Base-by-base conservation (phyloP, 1,140 invertebrate species). In the Xylocopa sonorina region DNA sequence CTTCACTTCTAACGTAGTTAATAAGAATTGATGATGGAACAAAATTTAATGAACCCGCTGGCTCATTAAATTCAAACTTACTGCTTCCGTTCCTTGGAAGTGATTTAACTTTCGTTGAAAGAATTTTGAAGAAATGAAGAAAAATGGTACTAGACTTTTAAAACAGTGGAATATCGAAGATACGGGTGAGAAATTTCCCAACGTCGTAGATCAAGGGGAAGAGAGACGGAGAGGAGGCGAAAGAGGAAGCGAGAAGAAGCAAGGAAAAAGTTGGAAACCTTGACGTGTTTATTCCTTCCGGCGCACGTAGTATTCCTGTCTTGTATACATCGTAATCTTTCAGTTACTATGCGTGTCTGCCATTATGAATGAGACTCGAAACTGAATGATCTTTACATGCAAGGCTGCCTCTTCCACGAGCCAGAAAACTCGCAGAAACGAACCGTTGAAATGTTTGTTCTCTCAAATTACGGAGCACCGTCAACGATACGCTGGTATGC, bases 211-310 rank as follows among this genome's bases (percentile, higher is more conserved):
- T n/a, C n/a, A n/a, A n/a, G n/a, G n/a, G n/a, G n/a, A n/a, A n/a
- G n/a, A n/a, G 3, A 24, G 9, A 6, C 24, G 2, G 12, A 32
- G 2, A 0, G 0, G 24, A 12, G 14, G 0, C 18, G 16, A n/a
- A 32, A 32, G 7, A 57, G 29, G 32, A 29, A 32, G 9, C 29
- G 29, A 51, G 21, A 34, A 32, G 16, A 24, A 38, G 34, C 66
- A 60, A 69, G 66, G 41, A 27, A 38, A 68, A 60, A n/a, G n/a
- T 77, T 32, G 24, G 29, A 48, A 58, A 71, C 75, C 75, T 60
- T 68, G 53, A 77, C 55, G 75, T 69, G 66, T 77, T 77, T 77
- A 77, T 77, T 69, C 43, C 75, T 77, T 77, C 66, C 75, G 75
- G 75, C 66, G 41, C 58, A 57, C 66, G 75, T 60, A 69, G 75